phyloP scores from a whole-genome alignment of 2,113 vertebrate genomes.

The Aptenodytes patagonicus region DNA sequence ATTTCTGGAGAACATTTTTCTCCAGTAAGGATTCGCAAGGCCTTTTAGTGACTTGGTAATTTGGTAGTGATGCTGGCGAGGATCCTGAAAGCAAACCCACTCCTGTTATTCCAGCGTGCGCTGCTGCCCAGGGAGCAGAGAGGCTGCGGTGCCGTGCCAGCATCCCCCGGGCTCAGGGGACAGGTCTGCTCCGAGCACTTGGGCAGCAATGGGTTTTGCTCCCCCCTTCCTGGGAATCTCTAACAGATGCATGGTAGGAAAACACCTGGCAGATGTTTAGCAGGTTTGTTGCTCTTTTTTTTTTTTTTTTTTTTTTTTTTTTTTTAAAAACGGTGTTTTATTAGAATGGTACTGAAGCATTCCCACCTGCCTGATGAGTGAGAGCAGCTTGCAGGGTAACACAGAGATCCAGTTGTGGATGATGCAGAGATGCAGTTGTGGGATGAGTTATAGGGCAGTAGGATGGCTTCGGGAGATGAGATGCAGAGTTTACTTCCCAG shows the following conservation, averaged over 20 bases:
- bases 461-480: not conserved
- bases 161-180: not conserved
- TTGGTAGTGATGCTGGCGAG: not conserved
- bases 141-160: fast-evolving
- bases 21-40: not conserved
- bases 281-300: not conserved
- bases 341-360: not conserved
- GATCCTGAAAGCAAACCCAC: not conserved
- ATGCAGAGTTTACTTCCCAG: not conserved
- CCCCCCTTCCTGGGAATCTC: not conserved
- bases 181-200: not conserved
- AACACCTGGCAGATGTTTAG: not conserved
- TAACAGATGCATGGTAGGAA: not conserved
- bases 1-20: not conserved
- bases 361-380: not conserved
- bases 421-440: not conserved
- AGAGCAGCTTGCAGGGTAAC: not conserved
- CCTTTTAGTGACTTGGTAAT: not conserved
- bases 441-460: not conserved
- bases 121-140: not conserved
- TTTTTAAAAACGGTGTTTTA: not conserved
- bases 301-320: not conserved
- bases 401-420: not conserved
- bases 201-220: not conserved
- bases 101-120: fast-evolving